A percentile compares a stretch with the other conserved stretches of the same genome.
Evolutionary conservation across 2,797 vertebrate species (phyloP).

Genomic region (Pseudomugil gertrudae): DNA sequence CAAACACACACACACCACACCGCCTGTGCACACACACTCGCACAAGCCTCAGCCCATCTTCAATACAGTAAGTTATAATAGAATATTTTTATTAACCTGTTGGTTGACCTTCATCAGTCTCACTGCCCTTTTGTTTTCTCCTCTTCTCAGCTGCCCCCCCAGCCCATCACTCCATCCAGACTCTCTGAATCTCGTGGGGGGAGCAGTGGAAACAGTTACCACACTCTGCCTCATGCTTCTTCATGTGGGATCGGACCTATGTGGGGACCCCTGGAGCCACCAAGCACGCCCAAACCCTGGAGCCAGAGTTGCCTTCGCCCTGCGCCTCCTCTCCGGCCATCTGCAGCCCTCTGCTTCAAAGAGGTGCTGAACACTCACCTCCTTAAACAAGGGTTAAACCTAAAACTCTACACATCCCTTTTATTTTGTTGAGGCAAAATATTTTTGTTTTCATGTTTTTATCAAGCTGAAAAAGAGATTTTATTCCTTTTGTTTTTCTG

Average conservation of each 20-base stretch:
- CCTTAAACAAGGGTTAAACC: too few species aligned
- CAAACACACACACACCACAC: slow-evolving; percentile 89
- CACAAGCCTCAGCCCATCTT: slow-evolving; percentile 89
- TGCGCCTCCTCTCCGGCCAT: slow-evolving; percentile 91
- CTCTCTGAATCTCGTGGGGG: slow-evolving; percentile 88
- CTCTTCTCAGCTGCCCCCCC: slow-evolving; percentile 87
- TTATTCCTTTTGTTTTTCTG: not conserved
- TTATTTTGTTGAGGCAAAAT: too few species aligned
- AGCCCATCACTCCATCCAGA: slow-evolving; percentile 88
- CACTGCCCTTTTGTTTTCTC: not conserved
- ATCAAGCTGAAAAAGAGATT: not conserved
- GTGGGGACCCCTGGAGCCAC: slow-evolving; percentile 94
- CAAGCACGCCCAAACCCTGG: slow-evolving; percentile 93
- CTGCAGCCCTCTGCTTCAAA: slow-evolving; percentile 93
- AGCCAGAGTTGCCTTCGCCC: slow-evolving; percentile 95
- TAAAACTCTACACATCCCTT: too few species aligned
- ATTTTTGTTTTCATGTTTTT: not conserved
- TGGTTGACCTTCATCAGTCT: accelerated
- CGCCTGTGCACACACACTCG: slow-evolving; percentile 78
- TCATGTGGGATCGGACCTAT: slow-evolving; percentile 85
- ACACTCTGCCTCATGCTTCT: slow-evolving; percentile 91
- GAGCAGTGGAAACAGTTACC: slow-evolving; percentile 85
- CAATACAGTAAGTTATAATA: slow-evolving; percentile 85
- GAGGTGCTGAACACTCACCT: slow-evolving; percentile 85
- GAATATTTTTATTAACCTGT: not conserved